Conservation (phyloP, 2,888 invertebrate species). For the Chloroclysta siterata region DNA sequence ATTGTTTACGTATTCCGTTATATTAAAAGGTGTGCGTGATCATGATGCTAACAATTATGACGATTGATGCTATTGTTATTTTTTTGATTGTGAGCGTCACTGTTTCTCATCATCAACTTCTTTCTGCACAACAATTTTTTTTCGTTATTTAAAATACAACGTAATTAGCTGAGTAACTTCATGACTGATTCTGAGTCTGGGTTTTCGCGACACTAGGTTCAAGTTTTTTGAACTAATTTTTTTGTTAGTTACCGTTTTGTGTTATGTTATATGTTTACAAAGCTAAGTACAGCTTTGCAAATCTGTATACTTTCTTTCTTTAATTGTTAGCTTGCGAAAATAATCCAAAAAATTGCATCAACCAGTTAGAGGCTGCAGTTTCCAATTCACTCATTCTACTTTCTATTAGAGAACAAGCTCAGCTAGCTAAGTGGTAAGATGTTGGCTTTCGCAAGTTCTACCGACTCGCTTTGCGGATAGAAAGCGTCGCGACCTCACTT, state of each 20-base stretch:
- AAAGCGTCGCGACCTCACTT: slow-evolving; percentile 82
- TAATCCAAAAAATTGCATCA: slow-evolving; percentile 23
- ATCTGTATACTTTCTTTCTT: no score
- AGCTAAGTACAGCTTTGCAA: no score
- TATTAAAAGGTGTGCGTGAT: slow-evolving; percentile 3
- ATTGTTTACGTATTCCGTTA: slow-evolving; percentile 10
- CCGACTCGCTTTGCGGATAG: slow-evolving; percentile 65
- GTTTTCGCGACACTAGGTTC: no score
- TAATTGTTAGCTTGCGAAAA: no score
- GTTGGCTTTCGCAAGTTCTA: slow-evolving; percentile 71
- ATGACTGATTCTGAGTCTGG: no score
- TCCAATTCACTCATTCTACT: slow-evolving; percentile 22
- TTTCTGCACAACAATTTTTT: no score
- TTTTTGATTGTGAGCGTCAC: neutral
- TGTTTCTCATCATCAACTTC: no score
- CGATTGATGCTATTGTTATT: slow-evolving; percentile 1
- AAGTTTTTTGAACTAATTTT: no score
- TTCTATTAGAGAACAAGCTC: slow-evolving; percentile 47
- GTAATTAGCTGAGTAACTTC: no score
- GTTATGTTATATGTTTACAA: no score
- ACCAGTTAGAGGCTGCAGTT: slow-evolving; percentile 17
- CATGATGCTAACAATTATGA: neutral
- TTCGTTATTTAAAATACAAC: no score
- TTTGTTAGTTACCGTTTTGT: no score
- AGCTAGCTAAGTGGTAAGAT: slow-evolving; percentile 40